These are phyloP conservation scores for Macrotrachela quadricornifera DNA, from an alignment of 1,140 invertebrate genomes.

Conservation along the genomic window DNA sequence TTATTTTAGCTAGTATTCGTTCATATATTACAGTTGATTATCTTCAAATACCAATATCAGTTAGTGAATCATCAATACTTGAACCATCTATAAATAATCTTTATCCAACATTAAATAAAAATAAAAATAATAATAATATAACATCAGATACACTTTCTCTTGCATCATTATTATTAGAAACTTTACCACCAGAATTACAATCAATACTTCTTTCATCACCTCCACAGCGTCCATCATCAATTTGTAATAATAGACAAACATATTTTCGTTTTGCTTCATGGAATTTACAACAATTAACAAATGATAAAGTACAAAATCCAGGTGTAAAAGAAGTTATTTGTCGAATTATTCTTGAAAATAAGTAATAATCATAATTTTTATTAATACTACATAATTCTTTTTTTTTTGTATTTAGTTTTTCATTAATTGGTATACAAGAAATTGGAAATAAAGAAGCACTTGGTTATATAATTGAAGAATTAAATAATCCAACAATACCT, in stretches of 20 bases:
- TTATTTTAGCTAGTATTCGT: too few relatives aligned
- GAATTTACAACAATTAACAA: constrained; percentile 48
- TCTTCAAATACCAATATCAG: too few relatives aligned
- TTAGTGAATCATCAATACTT: too few relatives aligned
- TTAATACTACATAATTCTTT: neutral
- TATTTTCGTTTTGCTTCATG: constrained; percentile 45
- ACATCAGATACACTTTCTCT: neutral
- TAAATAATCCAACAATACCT: constrained; percentile 43
- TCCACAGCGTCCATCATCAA: constrained; percentile 15
- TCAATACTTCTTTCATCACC: constrained; percentile 14
- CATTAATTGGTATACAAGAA: constrained; percentile 50
- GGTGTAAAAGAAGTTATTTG: constrained; percentile 56
- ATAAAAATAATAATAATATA: too few relatives aligned
- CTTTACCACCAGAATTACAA: constrained; percentile 10
- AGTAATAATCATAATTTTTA: constrained; percentile 31
- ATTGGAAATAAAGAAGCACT: constrained; percentile 41
- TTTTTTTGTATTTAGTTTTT: constrained; percentile 36
- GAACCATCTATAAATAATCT: too few relatives aligned
- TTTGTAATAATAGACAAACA: constrained; percentile 15
- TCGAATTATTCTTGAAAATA: constrained; percentile 56
- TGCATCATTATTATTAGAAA: neutral
- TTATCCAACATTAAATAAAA: too few relatives aligned
- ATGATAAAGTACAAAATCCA: constrained; percentile 50
- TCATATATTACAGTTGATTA: too few relatives aligned
- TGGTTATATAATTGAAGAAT: constrained; percentile 42